These are phyloP conservation scores for Ptychoptera contaminata DNA, from an alignment of 2,888 invertebrate genomes.

Conservation along the genomic window DNA sequence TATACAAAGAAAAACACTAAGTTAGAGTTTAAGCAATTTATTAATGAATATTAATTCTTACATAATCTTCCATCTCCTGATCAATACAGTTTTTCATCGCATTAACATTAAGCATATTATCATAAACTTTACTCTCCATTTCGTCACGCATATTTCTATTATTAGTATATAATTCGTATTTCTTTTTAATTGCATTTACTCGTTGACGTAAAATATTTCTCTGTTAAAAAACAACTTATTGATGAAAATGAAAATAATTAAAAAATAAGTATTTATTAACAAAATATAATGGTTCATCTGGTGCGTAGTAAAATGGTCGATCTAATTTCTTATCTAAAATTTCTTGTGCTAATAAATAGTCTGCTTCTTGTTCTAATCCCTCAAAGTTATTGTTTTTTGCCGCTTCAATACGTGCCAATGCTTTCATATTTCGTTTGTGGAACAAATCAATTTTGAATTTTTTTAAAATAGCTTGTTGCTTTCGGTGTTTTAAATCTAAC, in stretches of 20 bases:
- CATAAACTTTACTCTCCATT: background rate
- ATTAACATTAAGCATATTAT: no score
- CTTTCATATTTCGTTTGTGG: no score
- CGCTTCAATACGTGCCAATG: no score
- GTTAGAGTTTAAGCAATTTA: no score
- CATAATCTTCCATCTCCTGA: no score
- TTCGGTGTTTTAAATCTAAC: no score
- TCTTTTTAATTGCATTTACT: constrained; percentile 4
- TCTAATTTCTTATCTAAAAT: constrained; percentile 7
- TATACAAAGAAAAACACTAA: no score
- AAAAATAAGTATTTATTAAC: background rate
- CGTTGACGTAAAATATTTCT: constrained; percentile 6
- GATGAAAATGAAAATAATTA: background rate
- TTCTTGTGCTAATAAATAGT: constrained; percentile 6
- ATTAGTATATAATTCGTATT: constrained; percentile 6
- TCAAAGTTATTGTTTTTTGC: background rate
- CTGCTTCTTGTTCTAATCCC: constrained; percentile 3
- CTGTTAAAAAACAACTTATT: constrained; percentile 2
- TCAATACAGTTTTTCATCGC: no score
- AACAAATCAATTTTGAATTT: no score
- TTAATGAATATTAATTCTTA: no score
- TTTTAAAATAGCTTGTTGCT: no score
- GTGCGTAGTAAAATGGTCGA: constrained; percentile 6
- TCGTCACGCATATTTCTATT: constrained; percentile 4
- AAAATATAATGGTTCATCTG: constrained; percentile 4